Conservation (phyloP, 2,888 invertebrate genomes). For the Bedellia somnulentella region DNA sequence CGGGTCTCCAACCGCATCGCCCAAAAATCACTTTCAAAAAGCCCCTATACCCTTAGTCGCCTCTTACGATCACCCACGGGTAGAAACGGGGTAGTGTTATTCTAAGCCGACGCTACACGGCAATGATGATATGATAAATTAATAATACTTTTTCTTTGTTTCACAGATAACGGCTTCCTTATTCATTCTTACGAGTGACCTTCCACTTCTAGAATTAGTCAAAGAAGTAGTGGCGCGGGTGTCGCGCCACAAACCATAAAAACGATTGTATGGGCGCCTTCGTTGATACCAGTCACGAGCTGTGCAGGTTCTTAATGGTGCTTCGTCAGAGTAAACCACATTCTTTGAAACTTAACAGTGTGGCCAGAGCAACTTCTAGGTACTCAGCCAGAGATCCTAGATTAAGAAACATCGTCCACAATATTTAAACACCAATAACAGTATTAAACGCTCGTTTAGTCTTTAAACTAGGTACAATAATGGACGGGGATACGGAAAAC, state of each 20-base stretch:
- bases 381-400: slow-evolving; percentile 60
- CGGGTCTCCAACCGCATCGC: no score
- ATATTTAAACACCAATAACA: no score
- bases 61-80: no score
- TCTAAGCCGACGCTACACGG: no score
- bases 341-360: slow-evolving; percentile 48
- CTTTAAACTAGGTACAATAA: slow-evolving; percentile 11
- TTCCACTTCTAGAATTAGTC: slow-evolving; percentile 5
- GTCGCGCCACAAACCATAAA: slow-evolving; percentile 23
- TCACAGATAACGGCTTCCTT: no score
- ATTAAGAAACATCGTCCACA: slow-evolving; percentile 53
- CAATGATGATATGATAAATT: no score
- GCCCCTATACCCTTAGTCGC: no score
- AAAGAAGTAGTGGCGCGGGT: slow-evolving; percentile 23
- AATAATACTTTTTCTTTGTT: no score
- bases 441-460: slow-evolving; percentile 11
- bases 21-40: no score
- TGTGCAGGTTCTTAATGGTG: slow-evolving; percentile 58
- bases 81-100: no score
- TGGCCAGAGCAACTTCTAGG: slow-evolving; percentile 49
- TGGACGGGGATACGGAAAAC: neutral
- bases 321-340: slow-evolving; percentile 54
- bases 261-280: slow-evolving; percentile 41
- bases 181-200: no score
- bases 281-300: slow-evolving; percentile 12